These are phyloP conservation scores for Spodoptera littoralis DNA, from an alignment of 2,888 invertebrate species.

Conservation along the genomic window DNA sequence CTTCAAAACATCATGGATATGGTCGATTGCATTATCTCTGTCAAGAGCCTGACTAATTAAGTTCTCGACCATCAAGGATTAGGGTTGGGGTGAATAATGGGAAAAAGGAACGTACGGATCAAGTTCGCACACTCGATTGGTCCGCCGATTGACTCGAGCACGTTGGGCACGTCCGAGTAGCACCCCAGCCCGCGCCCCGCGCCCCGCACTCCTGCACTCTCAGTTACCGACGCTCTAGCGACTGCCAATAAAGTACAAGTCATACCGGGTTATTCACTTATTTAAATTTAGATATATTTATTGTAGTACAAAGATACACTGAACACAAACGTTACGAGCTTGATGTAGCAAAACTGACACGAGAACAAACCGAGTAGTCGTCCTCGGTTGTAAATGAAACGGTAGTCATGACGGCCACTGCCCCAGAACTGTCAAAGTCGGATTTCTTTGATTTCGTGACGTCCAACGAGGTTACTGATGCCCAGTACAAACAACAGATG, in stretches of 20 bases:
- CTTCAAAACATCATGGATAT: slow-evolving; percentile 69
- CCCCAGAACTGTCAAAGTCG: slow-evolving; percentile 95
- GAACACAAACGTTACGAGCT: slow-evolving; percentile 64
- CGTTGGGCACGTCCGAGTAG: slow-evolving; percentile 78
- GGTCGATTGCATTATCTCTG: slow-evolving; percentile 58
- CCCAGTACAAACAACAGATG: slow-evolving; percentile 91
- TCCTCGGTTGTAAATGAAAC: slow-evolving; percentile 84
- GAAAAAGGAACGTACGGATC: slow-evolving; percentile 87
- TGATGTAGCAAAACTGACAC: slow-evolving; percentile 73
- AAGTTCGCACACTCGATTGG: slow-evolving; percentile 86
- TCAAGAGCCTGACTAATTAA: slow-evolving; percentile 69
- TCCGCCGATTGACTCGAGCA: slow-evolving; percentile 79
- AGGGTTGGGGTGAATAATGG: slow-evolving; percentile 86
- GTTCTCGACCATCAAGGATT: slow-evolving; percentile 70
- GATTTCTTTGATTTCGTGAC: slow-evolving; percentile 97
- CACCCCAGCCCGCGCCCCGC: slow-evolving; percentile 72
- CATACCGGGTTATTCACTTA: slow-evolving; percentile 85
- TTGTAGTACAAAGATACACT: slow-evolving; percentile 83
- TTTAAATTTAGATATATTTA: slow-evolving; percentile 85
- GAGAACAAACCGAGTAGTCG: slow-evolving; percentile 72
- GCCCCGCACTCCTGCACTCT: slow-evolving; percentile 70
- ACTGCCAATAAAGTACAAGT: slow-evolving; percentile 89
- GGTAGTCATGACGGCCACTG: slow-evolving; percentile 96
- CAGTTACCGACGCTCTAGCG: slow-evolving; percentile 88
- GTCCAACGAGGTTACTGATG: slow-evolving; percentile 93